A percentile compares a stretch with the other conserved stretches of the same genome.
phyloP scores from a whole-genome alignment of 2,797 vertebrate species.

The Adelosebastes latens region DNA sequence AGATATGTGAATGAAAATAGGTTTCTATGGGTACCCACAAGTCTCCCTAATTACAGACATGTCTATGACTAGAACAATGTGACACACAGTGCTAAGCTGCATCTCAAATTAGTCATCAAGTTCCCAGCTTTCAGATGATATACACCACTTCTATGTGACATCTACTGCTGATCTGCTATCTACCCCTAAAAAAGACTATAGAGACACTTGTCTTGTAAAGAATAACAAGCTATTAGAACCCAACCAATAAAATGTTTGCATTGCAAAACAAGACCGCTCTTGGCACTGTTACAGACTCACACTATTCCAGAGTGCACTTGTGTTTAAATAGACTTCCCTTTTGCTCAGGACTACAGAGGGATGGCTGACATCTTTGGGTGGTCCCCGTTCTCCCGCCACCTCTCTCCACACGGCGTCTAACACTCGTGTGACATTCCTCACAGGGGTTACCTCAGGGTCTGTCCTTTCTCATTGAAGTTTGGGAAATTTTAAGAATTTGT shows the following conservation, averaged over 20 bases:
- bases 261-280: neutral
- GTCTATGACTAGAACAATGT: accelerated
- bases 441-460: slow-evolving; percentile 71
- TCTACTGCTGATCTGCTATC: too few relatives aligned
- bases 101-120: too few relatives aligned
- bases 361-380: slow-evolving; percentile 55
- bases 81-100: too few relatives aligned
- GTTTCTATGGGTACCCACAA: too few relatives aligned
- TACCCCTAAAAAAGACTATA: neutral
- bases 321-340: slow-evolving; percentile 33
- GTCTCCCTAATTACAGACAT: too few relatives aligned
- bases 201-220: neutral
- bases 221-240: neutral
- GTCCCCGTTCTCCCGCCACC: slow-evolving; percentile 35
- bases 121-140: too few relatives aligned
- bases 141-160: too few relatives aligned
- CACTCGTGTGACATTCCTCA: slow-evolving; percentile 77
- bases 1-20: too few relatives aligned
- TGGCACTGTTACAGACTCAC: neutral
- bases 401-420: slow-evolving; percentile 49
- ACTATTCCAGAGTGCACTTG: slow-evolving; percentile 1
- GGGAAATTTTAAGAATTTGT: slow-evolving; percentile 68
- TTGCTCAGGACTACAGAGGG: slow-evolving; percentile 6
- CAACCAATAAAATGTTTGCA: neutral
- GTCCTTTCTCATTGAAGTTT: slow-evolving; percentile 63